Evolutionary conservation across 2,113 vertebrate genomes (phyloP).

Genomic region (Phoenicopterus ruber): DNA sequence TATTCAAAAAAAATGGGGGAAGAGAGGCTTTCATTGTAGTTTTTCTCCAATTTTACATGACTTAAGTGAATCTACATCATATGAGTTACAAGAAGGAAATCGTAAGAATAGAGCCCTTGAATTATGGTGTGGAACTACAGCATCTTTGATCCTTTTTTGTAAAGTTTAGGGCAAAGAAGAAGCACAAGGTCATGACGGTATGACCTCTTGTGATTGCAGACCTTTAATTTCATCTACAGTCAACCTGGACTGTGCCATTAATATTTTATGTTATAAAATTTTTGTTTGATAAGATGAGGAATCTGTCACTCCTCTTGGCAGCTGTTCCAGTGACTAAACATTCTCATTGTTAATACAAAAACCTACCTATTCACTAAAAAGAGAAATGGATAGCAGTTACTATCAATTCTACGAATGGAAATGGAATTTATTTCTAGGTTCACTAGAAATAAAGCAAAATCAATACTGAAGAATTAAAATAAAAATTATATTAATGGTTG

Average conservation of each 20-base stretch:
- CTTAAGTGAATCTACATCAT: neutral
- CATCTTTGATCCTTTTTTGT: neutral
- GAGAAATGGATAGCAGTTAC: neutral
- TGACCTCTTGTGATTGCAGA: neutral
- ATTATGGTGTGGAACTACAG: neutral
- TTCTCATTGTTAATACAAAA: neutral
- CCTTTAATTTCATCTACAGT: neutral
- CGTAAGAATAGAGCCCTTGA: neutral
- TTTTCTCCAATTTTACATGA: neutral
- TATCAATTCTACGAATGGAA: neutral
- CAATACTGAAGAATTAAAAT: neutral
- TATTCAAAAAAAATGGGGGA: neutral
- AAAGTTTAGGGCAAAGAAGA: neutral
- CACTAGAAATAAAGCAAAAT: neutral
- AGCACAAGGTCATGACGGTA: neutral
- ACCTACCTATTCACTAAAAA: neutral
- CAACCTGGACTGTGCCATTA: neutral
- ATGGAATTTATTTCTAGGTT: neutral
- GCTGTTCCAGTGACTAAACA: neutral
- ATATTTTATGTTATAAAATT: neutral
- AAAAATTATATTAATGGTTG: neutral
- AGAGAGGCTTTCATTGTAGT: neutral
- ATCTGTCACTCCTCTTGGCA: neutral
- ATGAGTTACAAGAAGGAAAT: neutral
- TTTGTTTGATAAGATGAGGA: neutral